Conservation (phyloP, 23 tunicate genomes). For the Botrylloides violaceus region DNA sequence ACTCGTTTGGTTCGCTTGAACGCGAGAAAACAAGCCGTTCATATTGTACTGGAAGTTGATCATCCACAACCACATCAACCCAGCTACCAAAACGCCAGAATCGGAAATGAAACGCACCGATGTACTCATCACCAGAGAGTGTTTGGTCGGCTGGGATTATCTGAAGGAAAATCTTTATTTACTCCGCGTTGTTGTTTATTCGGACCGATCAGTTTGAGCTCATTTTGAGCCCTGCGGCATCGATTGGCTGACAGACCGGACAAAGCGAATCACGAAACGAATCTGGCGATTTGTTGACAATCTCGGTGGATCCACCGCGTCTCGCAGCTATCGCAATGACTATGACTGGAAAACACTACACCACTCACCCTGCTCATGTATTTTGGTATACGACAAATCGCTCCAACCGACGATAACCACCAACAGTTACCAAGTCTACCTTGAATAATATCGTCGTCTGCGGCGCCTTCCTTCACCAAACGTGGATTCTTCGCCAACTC, state of each 20-base stretch:
- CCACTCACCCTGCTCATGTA: constrained; percentile 46
- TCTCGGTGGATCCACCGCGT: too few relatives aligned
- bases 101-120: constrained; percentile 75
- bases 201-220: too few relatives aligned
- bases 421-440: constrained; percentile 88
- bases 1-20: constrained; percentile 53
- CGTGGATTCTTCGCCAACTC: constrained; percentile 36
- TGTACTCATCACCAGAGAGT: constrained; percentile 59
- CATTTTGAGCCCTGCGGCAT: too few relatives aligned
- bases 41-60: constrained; percentile 35
- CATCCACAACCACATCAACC: constrained; percentile 91
- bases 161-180: constrained; percentile 29
- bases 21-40: constrained; percentile 46
- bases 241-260: neutral
- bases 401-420: constrained; percentile 82
- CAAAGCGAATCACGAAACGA: neutral
- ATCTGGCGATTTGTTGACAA: too few relatives aligned
- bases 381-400: constrained; percentile 44
- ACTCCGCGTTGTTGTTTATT: too few relatives aligned
- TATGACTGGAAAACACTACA: neutral
- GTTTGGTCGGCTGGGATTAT: constrained; percentile 61
- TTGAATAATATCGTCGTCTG: constrained; percentile 74
- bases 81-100: constrained; percentile 87
- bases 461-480: constrained; percentile 30
- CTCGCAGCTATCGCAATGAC: too few relatives aligned